These are phyloP conservation scores for Anaspis maculata DNA, from an alignment of 2,888 invertebrate genomes.

Conservation along the genomic window DNA sequence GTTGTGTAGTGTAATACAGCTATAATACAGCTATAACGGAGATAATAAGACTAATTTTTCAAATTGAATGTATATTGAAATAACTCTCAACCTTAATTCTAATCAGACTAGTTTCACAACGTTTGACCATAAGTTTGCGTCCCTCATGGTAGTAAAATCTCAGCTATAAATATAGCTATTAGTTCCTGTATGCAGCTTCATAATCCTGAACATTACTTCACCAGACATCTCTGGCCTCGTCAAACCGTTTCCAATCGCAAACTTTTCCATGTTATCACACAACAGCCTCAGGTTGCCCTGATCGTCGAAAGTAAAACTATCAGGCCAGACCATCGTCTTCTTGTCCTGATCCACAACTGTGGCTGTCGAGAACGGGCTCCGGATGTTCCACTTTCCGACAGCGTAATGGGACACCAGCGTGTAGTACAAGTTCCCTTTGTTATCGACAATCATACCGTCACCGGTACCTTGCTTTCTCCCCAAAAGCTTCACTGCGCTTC, in stretches of 20 bases:
- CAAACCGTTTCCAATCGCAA: constrained; percentile 11
- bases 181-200: constrained; percentile 20
- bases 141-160: not conserved
- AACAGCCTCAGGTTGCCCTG: constrained; percentile 56
- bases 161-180: constrained; percentile 23
- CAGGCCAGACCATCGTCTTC: constrained; percentile 60
- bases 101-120: no score
- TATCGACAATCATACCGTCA: constrained; percentile 61
- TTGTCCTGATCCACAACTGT: constrained; percentile 48
- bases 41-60: no score
- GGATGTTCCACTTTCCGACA: constrained; percentile 61
- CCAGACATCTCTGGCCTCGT: constrained; percentile 10
- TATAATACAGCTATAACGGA: no score
- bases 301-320: constrained; percentile 59
- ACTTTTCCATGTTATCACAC: constrained; percentile 41
- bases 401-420: constrained; percentile 60
- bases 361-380: constrained; percentile 45
- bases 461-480: constrained; percentile 56
- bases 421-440: constrained; percentile 56
- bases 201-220: constrained; percentile 23
- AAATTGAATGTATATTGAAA: no score
- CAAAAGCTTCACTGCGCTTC: constrained; percentile 19
- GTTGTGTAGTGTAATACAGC: no score
- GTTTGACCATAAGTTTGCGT: no score
- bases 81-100: no score